These are phyloP conservation scores for Hippocampus comes DNA, from an alignment of 2,113 vertebrate species.

Conservation along the genomic window DNA sequence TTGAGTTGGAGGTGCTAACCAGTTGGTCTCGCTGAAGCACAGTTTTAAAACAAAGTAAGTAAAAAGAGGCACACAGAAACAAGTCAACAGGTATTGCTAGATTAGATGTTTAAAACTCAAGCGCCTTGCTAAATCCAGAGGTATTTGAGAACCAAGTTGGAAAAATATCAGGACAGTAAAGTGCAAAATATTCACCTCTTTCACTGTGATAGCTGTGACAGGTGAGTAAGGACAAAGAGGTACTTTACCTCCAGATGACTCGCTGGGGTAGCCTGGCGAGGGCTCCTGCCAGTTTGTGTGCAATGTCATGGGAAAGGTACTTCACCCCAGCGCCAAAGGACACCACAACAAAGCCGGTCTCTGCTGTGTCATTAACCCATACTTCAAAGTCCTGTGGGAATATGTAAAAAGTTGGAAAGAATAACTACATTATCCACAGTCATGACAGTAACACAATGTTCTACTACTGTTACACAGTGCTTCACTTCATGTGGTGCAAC, in stretches of 20 bases:
- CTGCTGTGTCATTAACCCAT: slow-evolving; percentile 84
- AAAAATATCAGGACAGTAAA: not conserved
- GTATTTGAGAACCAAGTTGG: not conserved
- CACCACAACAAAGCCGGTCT: slow-evolving; percentile 92
- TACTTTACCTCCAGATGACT: slow-evolving; percentile 91
- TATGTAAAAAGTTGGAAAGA: not conserved
- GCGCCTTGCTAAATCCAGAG: not conserved
- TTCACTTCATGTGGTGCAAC: not conserved
- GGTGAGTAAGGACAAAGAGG: not conserved
- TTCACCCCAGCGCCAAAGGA: slow-evolving; percentile 97
- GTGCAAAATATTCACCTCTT: slow-evolving; percentile 1
- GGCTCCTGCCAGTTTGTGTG: slow-evolving; percentile 86
- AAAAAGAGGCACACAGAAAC: not conserved
- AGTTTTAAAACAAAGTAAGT: not conserved
- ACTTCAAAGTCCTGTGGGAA: slow-evolving; percentile 80
- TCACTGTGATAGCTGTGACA: slow-evolving; percentile 1
- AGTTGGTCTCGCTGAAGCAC: not conserved
- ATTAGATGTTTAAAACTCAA: not conserved
- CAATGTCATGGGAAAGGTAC: slow-evolving; percentile 92
- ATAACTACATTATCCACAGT: not conserved
- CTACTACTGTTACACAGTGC: too few species aligned
- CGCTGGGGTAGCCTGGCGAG: slow-evolving; percentile 86
- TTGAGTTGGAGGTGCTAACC: too few species aligned
- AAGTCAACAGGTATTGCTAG: not conserved
- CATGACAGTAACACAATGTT: not conserved